A percentile compares a stretch with the other conserved stretches of the same genome.
These are phyloP conservation scores for Chloroceryle inda DNA, from an alignment of 2,797 vertebrate species.

Conservation along the genomic window DNA sequence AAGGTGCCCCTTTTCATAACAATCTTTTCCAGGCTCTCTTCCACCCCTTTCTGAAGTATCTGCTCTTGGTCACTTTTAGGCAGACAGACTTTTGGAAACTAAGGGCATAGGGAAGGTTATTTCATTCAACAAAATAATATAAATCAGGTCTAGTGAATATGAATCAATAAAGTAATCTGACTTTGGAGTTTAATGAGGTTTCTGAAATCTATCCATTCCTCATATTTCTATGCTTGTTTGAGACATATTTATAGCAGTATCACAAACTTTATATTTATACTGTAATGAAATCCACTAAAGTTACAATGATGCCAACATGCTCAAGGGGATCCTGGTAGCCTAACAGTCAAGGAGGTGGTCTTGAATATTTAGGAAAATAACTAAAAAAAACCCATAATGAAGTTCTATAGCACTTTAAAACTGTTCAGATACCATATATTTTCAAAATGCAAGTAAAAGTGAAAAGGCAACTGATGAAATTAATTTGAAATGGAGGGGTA, in stretches of 20 bases:
- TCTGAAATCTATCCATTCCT: background rate
- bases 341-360: background rate
- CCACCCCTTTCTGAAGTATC: background rate
- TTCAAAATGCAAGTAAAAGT: constrained; percentile 7
- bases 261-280: background rate
- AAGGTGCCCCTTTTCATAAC: background rate
- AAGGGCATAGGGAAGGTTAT: background rate
- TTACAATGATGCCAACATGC: background rate
- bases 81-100: background rate
- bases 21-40: background rate
- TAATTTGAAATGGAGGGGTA: background rate
- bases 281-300: background rate
- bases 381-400: background rate
- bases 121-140: background rate
- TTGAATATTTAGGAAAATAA: background rate
- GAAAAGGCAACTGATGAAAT: background rate
- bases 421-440: background rate
- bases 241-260: background rate
- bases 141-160: background rate
- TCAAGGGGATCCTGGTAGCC: background rate
- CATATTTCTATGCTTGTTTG: background rate
- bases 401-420: background rate
- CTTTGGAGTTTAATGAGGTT: background rate
- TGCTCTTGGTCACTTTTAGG: background rate
- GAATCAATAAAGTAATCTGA: background rate